Base-by-base conservation (phyloP, 1,140 invertebrate genomes). In the Lepidurus apus region DNA sequence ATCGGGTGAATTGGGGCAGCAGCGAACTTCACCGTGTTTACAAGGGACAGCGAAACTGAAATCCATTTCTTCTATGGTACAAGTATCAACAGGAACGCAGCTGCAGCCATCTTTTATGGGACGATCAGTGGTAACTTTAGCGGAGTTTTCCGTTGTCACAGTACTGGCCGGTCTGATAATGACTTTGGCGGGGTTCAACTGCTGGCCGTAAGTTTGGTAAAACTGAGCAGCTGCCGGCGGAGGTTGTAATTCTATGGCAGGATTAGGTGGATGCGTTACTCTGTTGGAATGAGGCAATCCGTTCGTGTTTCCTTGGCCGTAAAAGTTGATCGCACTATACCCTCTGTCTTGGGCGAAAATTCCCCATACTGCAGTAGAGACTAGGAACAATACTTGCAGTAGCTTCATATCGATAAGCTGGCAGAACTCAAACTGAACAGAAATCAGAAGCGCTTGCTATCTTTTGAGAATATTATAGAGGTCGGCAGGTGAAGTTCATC, bases 21-120 rank as follows among this genome's bases (percentile, higher is more conserved):
- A 79, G 13, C 78, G 78, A 10, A 79, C 78, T 43, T 73, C 45
- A 26, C 78, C 78, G 43, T 79, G 73, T 42, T 74, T 44, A 21
- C 78, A 79, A 43, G 73, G 47, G 34, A 74, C 74, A 43, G 73
- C 78, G 43, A 79, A 79, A 34, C 78, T 73, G 34, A 79, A 79
- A 34, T 79, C 78, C 78, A 79, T 79, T 11, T 74, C 21, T 26
- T 79, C 78, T 21, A 79, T 79, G 24, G 78, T 43, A n/a, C 78
- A 79, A 11, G 65, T 24, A 74, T 79, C 43, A 43, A 79, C 24
- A 7, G 78, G 78, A 34, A 75, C 78, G 24, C 78, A 79, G 7
- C 24, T 74, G 24, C 78, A 79, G 73, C 74, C 73, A 13, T 79
- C 78, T 17, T 43, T 75, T 7, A 21, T 13, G 6, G 53, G 53